phyloP scores from a whole-genome alignment of 2,113 vertebrate genomes.

The Phrynosoma blainvillii region DNA sequence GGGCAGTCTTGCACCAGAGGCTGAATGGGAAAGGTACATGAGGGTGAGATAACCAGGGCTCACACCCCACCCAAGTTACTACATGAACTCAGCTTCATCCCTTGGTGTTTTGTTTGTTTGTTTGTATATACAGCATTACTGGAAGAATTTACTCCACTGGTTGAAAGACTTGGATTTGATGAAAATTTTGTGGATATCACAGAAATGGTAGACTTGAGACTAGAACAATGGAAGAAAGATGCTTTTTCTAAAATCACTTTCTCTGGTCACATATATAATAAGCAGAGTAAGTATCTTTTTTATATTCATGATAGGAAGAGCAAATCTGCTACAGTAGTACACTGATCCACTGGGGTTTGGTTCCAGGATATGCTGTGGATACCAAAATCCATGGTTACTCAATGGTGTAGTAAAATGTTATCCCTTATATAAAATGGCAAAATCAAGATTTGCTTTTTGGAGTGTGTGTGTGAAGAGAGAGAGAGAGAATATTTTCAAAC shows the following conservation, averaged over 20 bases:
- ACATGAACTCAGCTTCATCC: neutral
- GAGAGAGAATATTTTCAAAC: no score
- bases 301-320: neutral
- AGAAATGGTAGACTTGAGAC: slow-evolving; percentile 80
- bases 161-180: slow-evolving; percentile 92
- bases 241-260: slow-evolving; percentile 57
- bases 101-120: neutral
- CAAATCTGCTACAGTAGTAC: no score
- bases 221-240: slow-evolving; percentile 57
- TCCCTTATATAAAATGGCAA: no score
- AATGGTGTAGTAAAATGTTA: no score
- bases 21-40: neutral
- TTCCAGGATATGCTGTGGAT: no score
- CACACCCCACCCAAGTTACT: neutral
- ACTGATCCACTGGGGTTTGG: no score
- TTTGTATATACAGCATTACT: slow-evolving; percentile 79
- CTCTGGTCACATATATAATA: slow-evolving; percentile 83
- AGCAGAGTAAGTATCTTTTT: slow-evolving; percentile 74
- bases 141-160: slow-evolving; percentile 83
- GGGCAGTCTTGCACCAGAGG: neutral
- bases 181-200: slow-evolving; percentile 93
- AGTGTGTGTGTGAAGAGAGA: no score
- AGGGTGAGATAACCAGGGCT: neutral
- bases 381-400: no score
- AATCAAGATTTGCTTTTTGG: no score